Conservation (phyloP, 92 coral and sea anemone species). For the Parazoanthus darwini region DNA sequence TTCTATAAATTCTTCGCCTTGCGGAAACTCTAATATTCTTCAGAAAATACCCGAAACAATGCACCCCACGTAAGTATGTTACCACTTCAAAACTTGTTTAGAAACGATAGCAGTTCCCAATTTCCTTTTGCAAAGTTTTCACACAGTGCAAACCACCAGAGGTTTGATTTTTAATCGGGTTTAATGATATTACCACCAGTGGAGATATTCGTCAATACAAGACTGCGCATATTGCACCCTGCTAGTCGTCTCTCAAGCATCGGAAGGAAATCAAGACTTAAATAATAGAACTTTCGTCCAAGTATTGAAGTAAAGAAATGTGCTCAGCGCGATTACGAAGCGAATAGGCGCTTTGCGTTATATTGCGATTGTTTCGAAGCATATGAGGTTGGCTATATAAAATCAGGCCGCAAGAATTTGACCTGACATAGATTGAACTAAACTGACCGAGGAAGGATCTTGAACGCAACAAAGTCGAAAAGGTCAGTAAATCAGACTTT, state of each 20-base stretch:
- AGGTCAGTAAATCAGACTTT: background rate
- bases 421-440: background rate
- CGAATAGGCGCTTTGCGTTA: background rate
- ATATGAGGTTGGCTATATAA: background rate
- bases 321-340: slow-evolving; percentile 1
- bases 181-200: slow-evolving; percentile 32
- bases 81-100: background rate
- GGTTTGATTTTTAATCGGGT: slow-evolving; percentile 29
- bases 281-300: background rate
- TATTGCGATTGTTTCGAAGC: background rate
- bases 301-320: background rate
- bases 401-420: background rate
- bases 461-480: background rate
- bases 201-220: background rate
- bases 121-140: slow-evolving; percentile 30
- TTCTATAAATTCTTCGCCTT: background rate
- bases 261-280: slow-evolving; percentile 34
- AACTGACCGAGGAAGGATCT: background rate
- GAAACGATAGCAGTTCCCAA: background rate
- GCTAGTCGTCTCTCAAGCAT: slow-evolving; percentile 19
- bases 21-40: slow-evolving; percentile 21
- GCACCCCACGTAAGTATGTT: background rate
- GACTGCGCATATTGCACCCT: slow-evolving; percentile 26
- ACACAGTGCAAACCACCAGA: slow-evolving; percentile 26
- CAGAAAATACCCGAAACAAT: background rate